Conservation (phyloP, 2,113 vertebrate genomes). For the Thamnaconus septentrionalis region DNA sequence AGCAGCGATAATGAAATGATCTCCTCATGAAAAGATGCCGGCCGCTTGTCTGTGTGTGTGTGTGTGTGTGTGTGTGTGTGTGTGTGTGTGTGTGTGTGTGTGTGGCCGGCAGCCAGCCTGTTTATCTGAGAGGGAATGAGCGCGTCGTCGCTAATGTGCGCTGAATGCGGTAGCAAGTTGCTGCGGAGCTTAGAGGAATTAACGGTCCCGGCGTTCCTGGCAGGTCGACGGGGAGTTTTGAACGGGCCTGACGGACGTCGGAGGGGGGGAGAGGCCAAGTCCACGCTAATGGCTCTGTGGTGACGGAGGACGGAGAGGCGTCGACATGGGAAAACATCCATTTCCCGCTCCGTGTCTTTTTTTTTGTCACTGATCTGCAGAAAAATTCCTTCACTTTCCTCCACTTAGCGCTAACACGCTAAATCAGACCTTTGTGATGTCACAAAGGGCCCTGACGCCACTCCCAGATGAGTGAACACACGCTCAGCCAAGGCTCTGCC, state of each 20-base stretch:
- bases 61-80: background rate
- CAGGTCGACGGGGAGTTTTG: background rate
- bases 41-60: no score
- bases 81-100: background rate
- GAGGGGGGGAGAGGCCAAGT: background rate
- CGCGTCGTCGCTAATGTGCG: slow-evolving; percentile 33
- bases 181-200: background rate
- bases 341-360: no score
- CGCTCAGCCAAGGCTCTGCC: no score
- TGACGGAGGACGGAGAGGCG: no score
- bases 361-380: no score
- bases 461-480: no score
- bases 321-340: background rate
- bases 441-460: no score
- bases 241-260: background rate
- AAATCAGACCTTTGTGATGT: no score
- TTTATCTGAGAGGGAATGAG: background rate
- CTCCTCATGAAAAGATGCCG: no score
- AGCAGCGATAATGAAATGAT: no score
- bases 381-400: no score
- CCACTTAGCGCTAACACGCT: no score
- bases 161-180: slow-evolving; percentile 46
- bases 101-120: background rate
- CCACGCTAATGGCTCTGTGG: background rate
- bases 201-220: slow-evolving; percentile 11